phyloP scores from a whole-genome alignment of 2,113 vertebrate species.

The Sialia sialis region DNA sequence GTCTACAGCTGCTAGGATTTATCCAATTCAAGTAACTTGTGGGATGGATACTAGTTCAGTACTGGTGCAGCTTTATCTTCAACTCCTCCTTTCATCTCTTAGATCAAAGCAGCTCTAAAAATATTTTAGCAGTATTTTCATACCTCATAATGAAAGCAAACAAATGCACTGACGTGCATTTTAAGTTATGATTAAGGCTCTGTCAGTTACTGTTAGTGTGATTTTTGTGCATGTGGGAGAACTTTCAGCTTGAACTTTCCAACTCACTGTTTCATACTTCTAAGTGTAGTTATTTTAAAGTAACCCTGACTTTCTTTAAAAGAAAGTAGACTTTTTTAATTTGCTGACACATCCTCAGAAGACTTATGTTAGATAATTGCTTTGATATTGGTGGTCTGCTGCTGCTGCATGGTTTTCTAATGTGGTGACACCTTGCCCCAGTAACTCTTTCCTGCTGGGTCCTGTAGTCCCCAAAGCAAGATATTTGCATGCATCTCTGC shows the following conservation, averaged over 20 bases:
- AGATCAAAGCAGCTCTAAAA: constrained; percentile 12
- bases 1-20: not conserved
- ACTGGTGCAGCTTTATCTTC: not conserved
- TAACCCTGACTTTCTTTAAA: not conserved
- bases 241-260: not conserved
- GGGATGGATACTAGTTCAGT: not conserved
- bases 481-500: not conserved
- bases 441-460: not conserved
- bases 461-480: not conserved
- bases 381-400: not conserved
- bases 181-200: not conserved
- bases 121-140: not conserved
- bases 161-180: not conserved
- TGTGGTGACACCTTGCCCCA: not conserved
- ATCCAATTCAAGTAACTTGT: not conserved
- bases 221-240: not conserved
- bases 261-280: not conserved
- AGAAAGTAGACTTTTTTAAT: not conserved
- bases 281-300: not conserved
- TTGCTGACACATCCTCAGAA: not conserved
- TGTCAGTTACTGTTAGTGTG: not conserved
- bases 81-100: not conserved
- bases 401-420: not conserved
- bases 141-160: not conserved
- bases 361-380: not conserved